Base-by-base conservation (phyloP, 64 coral and sea anemone species). In the Cladopsammia gracilis region DNA sequence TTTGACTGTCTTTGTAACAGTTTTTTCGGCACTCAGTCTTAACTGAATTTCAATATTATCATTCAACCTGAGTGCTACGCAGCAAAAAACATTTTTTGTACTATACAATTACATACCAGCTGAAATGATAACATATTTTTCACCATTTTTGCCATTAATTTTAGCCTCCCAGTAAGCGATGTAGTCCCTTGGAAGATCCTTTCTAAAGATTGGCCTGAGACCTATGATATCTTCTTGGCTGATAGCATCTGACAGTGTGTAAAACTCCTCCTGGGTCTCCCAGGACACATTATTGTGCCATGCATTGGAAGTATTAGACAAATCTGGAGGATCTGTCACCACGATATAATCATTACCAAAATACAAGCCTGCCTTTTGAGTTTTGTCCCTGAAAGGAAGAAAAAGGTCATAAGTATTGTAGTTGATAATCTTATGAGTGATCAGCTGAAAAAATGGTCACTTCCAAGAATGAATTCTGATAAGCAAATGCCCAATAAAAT, bases 141-240 rank as follows among this genome's bases (percentile, higher is more conserved):
- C 95, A 19, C 95, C 95, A 12, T 54, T 94, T 71, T 82, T 97
- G 18, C 79, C 81, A 75, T 87, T 62, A 10, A 97, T 6, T 76
- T 94, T 97, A 4, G 93, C 79, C 46, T 97, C 95, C 95, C 95
- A 97, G 64, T 97, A 97, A 3, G 95, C 95, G 51, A 97, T 93
- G 26, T 94, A 97, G 46, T 81, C 58, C 49, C 48, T 18, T 9
- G 95, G 95, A 68, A 97, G 88, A 86, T 97, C 95, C 49, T 97
- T 97, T 26, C 95, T 87, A 60, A 90, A 97, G 13, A 97, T 90
- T 18, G 95, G 95, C 16, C 87, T 93, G 7, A 97, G 64, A 23
- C 95, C 92, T 19, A 97, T 43, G 20, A 97, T 97, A 50, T 91
- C 89, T 19, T 91, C 87, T 25, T 81, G 49, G 11, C 69, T 87